phyloP scores from a whole-genome alignment of 2,888 invertebrate species.

The Homarus gammarus region DNA sequence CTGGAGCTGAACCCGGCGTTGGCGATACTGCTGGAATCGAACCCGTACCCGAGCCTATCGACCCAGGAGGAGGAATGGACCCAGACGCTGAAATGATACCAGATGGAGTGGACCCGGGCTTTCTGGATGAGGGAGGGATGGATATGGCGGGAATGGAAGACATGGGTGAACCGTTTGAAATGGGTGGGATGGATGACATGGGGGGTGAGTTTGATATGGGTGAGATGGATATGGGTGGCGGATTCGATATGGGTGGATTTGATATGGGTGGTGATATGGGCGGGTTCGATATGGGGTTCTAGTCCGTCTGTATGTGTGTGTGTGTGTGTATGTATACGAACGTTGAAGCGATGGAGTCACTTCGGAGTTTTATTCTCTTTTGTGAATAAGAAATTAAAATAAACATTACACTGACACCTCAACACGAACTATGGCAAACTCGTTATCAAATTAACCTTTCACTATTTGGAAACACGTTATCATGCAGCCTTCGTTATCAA shows the following conservation, averaged over 20 bases:
- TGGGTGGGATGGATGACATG: constrained; percentile 25
- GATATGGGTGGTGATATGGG: constrained; percentile 21
- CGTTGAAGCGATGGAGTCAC: too few relatives aligned
- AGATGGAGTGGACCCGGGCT: constrained; percentile 15
- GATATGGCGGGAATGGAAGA: constrained; percentile 1
- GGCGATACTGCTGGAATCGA: neutral
- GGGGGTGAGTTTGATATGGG: constrained; percentile 4
- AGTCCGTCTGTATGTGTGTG: too few relatives aligned
- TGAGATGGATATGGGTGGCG: neutral
- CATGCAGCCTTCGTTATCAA: too few relatives aligned
- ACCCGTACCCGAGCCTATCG: neutral
- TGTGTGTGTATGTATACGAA: too few relatives aligned
- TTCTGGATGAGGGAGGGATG: neutral
- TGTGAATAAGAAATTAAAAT: too few relatives aligned
- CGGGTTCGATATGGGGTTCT: constrained; percentile 25
- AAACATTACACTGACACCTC: too few relatives aligned
- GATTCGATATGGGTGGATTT: too few relatives aligned
- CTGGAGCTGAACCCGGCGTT: neutral
- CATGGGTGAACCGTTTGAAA: neutral
- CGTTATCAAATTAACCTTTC: too few relatives aligned
- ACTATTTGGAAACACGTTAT: too few relatives aligned
- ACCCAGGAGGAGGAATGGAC: neutral
- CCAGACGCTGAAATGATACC: constrained; percentile 32
- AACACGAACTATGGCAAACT: too few relatives aligned
- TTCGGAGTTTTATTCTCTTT: too few relatives aligned